Evolutionary conservation across 2,797 vertebrate genomes (phyloP).

Genomic region (Cercopithecus diana): DNA sequence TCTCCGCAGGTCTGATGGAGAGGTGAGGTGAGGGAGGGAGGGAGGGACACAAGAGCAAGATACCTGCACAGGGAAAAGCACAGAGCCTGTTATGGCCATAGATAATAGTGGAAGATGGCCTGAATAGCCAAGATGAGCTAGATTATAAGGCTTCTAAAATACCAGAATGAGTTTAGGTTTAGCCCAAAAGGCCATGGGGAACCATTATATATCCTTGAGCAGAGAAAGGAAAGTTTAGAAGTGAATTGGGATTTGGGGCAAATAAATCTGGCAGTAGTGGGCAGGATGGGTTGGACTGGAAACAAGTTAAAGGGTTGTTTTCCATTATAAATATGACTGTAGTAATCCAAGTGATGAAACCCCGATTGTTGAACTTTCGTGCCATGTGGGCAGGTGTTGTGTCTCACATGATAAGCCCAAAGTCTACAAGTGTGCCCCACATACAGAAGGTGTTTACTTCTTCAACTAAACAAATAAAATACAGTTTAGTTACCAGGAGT

Average conservation of each 20-base stretch:
- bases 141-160: background rate
- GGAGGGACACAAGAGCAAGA: background rate
- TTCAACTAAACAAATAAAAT: background rate
- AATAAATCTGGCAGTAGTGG: background rate
- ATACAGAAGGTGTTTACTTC: background rate
- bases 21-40: background rate
- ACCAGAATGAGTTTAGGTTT: background rate
- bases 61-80: background rate
- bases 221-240: background rate
- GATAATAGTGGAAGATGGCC: background rate
- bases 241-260: background rate
- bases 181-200: background rate
- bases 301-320: background rate
- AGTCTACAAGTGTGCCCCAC: background rate
- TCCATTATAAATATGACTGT: background rate
- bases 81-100: background rate
- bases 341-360: background rate
- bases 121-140: no score
- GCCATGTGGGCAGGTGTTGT: background rate
- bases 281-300: background rate
- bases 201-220: background rate
- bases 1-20: background rate
- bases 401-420: background rate
- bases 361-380: background rate
- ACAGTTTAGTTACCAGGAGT: background rate